These are phyloP conservation scores for Melanchra persicariae DNA, from an alignment of 2,888 invertebrate genomes.

Conservation along the genomic window DNA sequence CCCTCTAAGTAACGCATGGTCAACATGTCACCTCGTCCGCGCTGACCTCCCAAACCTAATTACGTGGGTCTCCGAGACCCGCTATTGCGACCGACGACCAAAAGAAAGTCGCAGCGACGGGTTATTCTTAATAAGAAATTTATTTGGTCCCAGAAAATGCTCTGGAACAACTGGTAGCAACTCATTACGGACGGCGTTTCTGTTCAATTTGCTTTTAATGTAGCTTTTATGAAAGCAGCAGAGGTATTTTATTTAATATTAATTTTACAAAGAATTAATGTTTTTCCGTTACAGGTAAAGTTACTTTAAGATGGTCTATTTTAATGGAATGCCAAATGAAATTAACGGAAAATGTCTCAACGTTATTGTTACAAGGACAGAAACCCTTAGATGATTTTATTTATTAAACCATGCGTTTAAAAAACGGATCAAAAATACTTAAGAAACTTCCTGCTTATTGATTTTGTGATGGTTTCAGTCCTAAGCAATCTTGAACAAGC, in stretches of 20 bases:
- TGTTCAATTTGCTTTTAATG: conserved; percentile 57
- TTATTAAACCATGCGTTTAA: neutral
- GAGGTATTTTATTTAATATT: conserved; percentile 18
- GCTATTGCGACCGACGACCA: conserved; percentile 45
- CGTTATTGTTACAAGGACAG: neutral
- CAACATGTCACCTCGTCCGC: conserved; percentile 40
- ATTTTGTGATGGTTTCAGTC: too few relatives aligned
- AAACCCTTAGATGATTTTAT: neutral
- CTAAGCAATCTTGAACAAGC: neutral
- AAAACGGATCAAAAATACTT: too few relatives aligned
- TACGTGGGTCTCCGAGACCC: conserved; percentile 61
- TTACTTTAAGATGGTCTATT: conserved; percentile 21
- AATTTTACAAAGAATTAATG: conserved; percentile 22
- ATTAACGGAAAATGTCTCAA: conserved; percentile 27
- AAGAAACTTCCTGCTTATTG: too few relatives aligned
- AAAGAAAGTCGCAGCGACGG: conserved; percentile 52
- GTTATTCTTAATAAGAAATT: conserved; percentile 62
- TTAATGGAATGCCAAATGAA: conserved; percentile 27
- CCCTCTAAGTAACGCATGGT: conserved; percentile 45
- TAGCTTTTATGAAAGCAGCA: conserved; percentile 48
- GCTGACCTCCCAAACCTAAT: conserved; percentile 65
- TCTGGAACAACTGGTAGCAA: conserved; percentile 37
- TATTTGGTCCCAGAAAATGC: conserved; percentile 48
- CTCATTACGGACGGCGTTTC: conserved; percentile 48
- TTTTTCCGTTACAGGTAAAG: conserved; percentile 13